phyloP scores from a whole-genome alignment of 64 coral and sea anemone species.

The Dendronephthya gigantea region DNA sequence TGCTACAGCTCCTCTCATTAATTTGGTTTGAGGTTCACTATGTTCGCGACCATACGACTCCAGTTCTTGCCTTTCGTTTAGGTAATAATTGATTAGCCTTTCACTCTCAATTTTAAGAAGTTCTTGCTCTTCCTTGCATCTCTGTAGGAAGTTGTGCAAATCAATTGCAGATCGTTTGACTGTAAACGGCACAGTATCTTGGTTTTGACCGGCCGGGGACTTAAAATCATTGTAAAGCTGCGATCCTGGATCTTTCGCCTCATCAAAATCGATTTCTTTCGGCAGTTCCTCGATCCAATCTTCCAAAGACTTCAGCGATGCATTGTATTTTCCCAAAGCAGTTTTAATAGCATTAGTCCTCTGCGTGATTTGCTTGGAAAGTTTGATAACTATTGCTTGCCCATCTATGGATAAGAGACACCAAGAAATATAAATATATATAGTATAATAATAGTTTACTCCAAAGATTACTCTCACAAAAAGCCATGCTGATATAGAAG shows the following conservation, averaged over 20 bases:
- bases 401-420: not conserved
- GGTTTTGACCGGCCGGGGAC: not conserved
- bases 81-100: not conserved
- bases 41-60: not conserved
- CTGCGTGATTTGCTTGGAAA: not conserved
- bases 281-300: not conserved
- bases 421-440: too few species aligned
- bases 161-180: not conserved
- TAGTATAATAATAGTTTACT: too few species aligned
- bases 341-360: not conserved
- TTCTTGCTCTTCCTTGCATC: constrained; percentile 8
- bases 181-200: not conserved
- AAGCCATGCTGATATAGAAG: too few species aligned
- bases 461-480: too few species aligned
- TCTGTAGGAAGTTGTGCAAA: not conserved
- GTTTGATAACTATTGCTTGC: not conserved
- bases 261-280: not conserved
- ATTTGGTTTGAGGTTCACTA: not conserved
- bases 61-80: not conserved
- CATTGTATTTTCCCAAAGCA: not conserved
- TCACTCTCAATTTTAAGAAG: not conserved
- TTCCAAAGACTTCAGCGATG: not conserved
- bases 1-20: not conserved
- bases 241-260: not conserved
- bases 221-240: not conserved